These are phyloP conservation scores for Cheirogaleus major DNA, from an alignment of 2,797 vertebrate species.

Conservation along the genomic window DNA sequence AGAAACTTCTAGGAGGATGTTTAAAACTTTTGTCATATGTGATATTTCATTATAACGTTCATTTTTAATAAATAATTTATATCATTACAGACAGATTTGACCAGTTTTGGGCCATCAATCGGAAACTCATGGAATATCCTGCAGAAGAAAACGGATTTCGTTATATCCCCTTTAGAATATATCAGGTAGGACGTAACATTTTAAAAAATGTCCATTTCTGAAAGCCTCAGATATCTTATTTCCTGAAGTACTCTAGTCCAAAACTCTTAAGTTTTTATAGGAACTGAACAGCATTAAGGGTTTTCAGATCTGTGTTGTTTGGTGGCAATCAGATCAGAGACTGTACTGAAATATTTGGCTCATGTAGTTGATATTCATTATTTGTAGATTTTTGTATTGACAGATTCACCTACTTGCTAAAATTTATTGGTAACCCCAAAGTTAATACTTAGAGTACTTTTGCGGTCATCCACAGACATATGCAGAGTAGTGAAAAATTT, in stretches of 20 bases:
- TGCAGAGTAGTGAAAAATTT: not conserved
- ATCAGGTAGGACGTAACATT: conserved; percentile 90
- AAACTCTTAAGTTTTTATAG: not conserved
- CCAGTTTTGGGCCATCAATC: conserved; percentile 99
- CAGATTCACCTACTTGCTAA: not conserved
- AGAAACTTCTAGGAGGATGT: not conserved
- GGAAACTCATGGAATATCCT: conserved; percentile 98
- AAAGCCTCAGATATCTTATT: not conserved
- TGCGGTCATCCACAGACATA: not conserved
- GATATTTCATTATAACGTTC: not conserved
- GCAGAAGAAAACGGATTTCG: conserved; percentile 97
- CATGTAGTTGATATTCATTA: not conserved
- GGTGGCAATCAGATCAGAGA: not conserved
- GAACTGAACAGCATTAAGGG: not conserved
- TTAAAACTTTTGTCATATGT: conserved; percentile 34
- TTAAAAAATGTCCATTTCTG: conserved; percentile 14
- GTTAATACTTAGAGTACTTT: not conserved
- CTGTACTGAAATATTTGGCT: not conserved
- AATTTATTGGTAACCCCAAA: not conserved
- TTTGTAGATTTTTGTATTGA: not conserved
- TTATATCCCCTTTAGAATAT: conserved; percentile 99
- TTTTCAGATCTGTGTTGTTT: conserved; percentile 6
- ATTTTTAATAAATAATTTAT: conserved; percentile 71
- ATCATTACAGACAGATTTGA: conserved; percentile 96
- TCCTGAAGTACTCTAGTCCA: conserved; percentile 8